Base-by-base conservation (phyloP, 2,797 vertebrate genomes). In the Falco columbarius region DNA sequence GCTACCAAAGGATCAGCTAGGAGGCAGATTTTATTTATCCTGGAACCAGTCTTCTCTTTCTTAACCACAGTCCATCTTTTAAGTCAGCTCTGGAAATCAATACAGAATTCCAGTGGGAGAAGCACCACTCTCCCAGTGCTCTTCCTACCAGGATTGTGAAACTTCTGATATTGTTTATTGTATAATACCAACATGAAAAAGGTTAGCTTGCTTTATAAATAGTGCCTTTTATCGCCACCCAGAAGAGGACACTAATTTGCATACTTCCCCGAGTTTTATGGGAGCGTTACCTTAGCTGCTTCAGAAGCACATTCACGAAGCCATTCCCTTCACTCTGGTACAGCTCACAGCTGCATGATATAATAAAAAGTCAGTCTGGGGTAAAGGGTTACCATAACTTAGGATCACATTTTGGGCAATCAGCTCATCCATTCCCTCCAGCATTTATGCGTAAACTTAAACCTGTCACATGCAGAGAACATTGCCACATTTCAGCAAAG, bases 401-500 rank as follows among this genome's bases (percentile, higher is more conserved):
- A 90, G 58, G 83, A 82, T 90, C 89, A 44, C 49, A 63, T 72
- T 92, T 84, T 89, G 83, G 81, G 75, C 58, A 95, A 94, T 89
- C 67, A 86, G 49, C 36, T 81, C 90, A 95, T 92, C 75, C 52
- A 66, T 88, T 84, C 71, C n/a, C 44, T 81, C 58, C 81, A 74
- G 62, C 80, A 67, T 79, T 92, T 93, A 92, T 19, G 90, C 49
- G 47, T 68, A 94, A 95, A 94, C 95, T 79, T 92, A 95, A 97
- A 96, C 51, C 79, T 90, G 91, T 95, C 94, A 85, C 62, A 67
- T 12, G 51, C 8, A 14, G 52, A 96, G 80, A 97, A 93, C 81
- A 87, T 72, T 75, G 84, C 71, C 88, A 95, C 81, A 95, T 96
- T 96, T 96, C 95, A 96, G 90, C 68, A 74, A 89, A 91, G 82